These are phyloP conservation scores for Tolmerus cingulatus DNA, from an alignment of 2,888 invertebrate genomes.

Conservation along the genomic window DNA sequence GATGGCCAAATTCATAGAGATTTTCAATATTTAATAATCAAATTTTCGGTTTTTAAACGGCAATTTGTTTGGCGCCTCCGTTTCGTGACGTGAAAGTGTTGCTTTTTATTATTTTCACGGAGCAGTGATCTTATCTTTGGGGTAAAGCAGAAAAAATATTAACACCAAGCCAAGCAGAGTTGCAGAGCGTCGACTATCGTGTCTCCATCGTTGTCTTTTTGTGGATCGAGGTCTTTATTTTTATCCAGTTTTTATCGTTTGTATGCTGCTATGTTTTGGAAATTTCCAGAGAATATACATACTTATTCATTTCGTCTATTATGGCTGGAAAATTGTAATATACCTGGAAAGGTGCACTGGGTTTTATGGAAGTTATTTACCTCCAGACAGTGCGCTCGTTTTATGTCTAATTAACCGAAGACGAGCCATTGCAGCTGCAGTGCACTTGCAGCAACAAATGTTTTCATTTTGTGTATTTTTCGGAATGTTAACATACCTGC, in stretches of 20 bases:
- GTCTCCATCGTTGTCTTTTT: background rate
- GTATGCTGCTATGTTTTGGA: slow-evolving; percentile 3
- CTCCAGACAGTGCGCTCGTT: background rate
- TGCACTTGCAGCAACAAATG: background rate
- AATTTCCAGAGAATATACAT: slow-evolving; percentile 22
- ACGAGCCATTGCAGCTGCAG: background rate
- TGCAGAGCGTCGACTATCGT: background rate
- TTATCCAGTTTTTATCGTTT: background rate
- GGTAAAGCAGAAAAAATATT: background rate
- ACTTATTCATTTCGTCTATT: background rate
- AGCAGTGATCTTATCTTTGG: background rate
- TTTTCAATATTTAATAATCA: background rate
- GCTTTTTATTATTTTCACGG: background rate
- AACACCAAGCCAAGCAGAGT: background rate
- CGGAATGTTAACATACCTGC: background rate
- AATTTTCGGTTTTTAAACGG: background rate
- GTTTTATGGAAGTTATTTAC: background rate
- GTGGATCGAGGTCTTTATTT: slow-evolving; percentile 13
- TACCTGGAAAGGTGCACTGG: background rate
- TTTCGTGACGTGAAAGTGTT: background rate
- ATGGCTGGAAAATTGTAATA: background rate
- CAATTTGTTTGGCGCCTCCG: background rate
- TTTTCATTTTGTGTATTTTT: background rate
- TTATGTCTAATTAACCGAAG: background rate
- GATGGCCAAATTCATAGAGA: background rate